A percentile compares a stretch with the other conserved stretches of the same genome.
phyloP scores from a whole-genome alignment of 1,140 invertebrate species.

The Sminthurides bifidus region DNA sequence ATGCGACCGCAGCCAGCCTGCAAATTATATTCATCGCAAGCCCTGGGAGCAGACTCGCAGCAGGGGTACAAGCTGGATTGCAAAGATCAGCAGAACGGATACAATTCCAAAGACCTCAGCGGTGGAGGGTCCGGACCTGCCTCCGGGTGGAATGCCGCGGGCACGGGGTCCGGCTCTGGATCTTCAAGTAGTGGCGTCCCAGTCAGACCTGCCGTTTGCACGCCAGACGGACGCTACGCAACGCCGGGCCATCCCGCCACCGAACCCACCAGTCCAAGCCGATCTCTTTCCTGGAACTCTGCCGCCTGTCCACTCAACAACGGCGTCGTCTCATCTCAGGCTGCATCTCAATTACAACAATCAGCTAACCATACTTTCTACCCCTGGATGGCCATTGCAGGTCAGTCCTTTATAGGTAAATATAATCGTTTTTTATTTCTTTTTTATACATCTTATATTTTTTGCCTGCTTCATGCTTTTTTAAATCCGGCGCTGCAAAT shows the following conservation, averaged over 20 bases:
- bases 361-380: conserved; percentile 83
- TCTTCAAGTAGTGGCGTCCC: conserved; percentile 37
- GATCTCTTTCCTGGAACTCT: conserved; percentile 61
- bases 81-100: conserved; percentile 51
- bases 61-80: conserved; percentile 43
- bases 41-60: conserved; percentile 45
- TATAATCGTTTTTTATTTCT: conserved; percentile 17
- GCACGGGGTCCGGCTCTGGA: conserved; percentile 21
- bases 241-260: conserved; percentile 28
- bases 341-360: conserved; percentile 62
- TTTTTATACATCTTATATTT: conserved; percentile 5
- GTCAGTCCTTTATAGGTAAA: conserved; percentile 47
- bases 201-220: conserved; percentile 69
- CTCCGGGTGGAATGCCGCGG: conserved; percentile 20
- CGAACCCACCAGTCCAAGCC: conserved; percentile 42
- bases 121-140: conserved; percentile 46
- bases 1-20: conserved; percentile 76
- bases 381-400: conserved; percentile 97
- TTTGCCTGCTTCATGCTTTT: neutral
- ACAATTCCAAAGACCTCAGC: conserved; percentile 47
- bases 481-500: neutral
- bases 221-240: conserved; percentile 48
- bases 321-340: conserved; percentile 50
- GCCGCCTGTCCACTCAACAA: conserved; percentile 61
- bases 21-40: conserved; percentile 59